Percentiles rank a stretch among this genome's conserved stretches.
These are phyloP conservation scores for Opisthocomus hoazin DNA, from an alignment of 2,113 vertebrate genomes.

Conservation along the genomic window DNA sequence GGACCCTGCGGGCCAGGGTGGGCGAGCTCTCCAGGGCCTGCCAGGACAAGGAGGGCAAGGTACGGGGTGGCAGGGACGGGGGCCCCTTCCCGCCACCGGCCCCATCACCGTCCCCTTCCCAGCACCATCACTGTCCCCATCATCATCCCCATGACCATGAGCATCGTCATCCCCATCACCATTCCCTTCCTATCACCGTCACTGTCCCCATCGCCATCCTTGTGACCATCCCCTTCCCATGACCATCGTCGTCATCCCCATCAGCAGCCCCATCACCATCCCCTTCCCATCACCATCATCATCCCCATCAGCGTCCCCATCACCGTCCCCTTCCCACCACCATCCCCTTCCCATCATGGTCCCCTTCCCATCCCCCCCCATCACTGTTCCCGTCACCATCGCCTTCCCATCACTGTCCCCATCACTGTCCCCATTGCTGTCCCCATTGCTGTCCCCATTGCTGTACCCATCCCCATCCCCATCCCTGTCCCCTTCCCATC, in stretches of 20 bases:
- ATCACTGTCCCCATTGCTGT: too few relatives aligned
- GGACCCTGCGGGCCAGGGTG: slow-evolving; percentile 21
- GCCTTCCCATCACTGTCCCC: too few relatives aligned
- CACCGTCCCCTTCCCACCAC: too few relatives aligned
- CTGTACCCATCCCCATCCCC: too few relatives aligned
- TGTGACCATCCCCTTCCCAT: not conserved
- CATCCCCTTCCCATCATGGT: too few relatives aligned
- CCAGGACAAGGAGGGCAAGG: slow-evolving; percentile 68
- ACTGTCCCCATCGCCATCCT: not conserved
- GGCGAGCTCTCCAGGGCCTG: slow-evolving; percentile 31
- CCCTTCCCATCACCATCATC: not conserved
- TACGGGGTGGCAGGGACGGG: not conserved
- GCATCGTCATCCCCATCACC: not conserved
- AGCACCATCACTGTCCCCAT: not conserved
- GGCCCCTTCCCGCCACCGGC: not conserved
- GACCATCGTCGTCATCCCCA: too few relatives aligned
- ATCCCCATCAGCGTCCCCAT: too few relatives aligned
- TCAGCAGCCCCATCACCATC: too few relatives aligned
- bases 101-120: not conserved
- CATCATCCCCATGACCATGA: not conserved
- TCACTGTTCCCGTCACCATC: too few relatives aligned
- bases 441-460: accelerated
- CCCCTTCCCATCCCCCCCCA: too few relatives aligned
- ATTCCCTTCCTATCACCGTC: not conserved
- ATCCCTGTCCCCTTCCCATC: accelerated